A percentile compares a stretch with the other conserved stretches of the same genome.
These are phyloP conservation scores for Notiomystis cincta DNA, from an alignment of 2,113 vertebrate species.

Conservation along the genomic window DNA sequence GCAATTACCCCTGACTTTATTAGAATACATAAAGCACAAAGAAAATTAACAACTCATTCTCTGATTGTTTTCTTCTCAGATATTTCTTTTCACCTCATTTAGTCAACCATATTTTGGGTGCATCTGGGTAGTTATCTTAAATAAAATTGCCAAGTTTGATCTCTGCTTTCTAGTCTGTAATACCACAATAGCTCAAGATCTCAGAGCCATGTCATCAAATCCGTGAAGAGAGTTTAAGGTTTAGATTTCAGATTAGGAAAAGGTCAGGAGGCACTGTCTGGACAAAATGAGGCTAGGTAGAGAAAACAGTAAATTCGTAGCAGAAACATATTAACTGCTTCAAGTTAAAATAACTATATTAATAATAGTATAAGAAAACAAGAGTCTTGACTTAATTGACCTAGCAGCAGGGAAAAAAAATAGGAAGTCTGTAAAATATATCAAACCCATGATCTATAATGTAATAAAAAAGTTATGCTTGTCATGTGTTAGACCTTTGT, in stretches of 20 bases:
- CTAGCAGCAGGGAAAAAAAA: background rate
- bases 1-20: background rate
- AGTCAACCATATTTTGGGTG: background rate
- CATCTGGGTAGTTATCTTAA: background rate
- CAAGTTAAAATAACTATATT: background rate
- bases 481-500: background rate
- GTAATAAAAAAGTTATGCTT: background rate
- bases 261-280: background rate
- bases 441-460: background rate
- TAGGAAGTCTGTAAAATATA: background rate
- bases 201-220: background rate
- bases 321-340: background rate
- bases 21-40: background rate
- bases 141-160: background rate
- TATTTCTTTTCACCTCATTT: background rate
- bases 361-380: background rate
- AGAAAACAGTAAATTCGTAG: background rate
- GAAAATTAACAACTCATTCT: background rate
- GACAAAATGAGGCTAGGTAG: background rate
- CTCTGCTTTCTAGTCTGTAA: background rate
- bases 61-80: background rate
- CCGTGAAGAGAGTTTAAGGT: background rate
- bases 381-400: background rate
- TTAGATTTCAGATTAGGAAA: background rate
- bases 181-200: background rate